Percentiles rank a stretch among this genome's conserved stretches.
Conservation (phyloP, 2,797 vertebrate species). For the Sparus aurata region DNA sequence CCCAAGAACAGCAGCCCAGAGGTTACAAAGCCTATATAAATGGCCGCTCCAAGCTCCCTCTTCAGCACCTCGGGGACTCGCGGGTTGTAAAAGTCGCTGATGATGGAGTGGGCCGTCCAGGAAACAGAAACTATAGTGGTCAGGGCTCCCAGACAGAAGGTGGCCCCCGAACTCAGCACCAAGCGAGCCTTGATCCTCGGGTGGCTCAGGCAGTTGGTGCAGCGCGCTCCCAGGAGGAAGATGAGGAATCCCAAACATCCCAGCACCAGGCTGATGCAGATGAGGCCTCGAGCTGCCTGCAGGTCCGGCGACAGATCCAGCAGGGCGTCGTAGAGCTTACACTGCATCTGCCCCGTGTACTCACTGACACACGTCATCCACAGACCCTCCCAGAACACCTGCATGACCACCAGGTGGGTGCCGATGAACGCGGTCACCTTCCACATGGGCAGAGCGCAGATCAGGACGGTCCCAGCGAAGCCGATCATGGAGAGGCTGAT, state of each 20-base stretch:
- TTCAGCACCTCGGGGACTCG: constrained; percentile 88
- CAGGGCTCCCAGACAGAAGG: constrained; percentile 85
- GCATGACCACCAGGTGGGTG: constrained; percentile 89
- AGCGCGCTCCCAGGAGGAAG: constrained; percentile 85
- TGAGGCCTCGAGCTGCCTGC: constrained; percentile 86
- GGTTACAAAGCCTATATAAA: constrained; percentile 89
- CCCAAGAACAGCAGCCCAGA: constrained; percentile 87
- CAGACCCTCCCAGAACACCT: constrained; percentile 93
- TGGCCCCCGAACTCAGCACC: constrained; percentile 81
- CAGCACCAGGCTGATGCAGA: constrained; percentile 87
- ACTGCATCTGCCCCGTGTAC: constrained; percentile 91
- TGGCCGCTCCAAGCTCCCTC: constrained; percentile 89
- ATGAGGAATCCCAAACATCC: constrained; percentile 85
- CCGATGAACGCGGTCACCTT: constrained; percentile 91
- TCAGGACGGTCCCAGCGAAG: constrained; percentile 87
- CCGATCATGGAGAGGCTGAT: constrained; percentile 86
- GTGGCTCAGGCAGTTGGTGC: constrained; percentile 88
- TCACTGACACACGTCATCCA: constrained; percentile 92
- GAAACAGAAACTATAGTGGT: constrained; percentile 85
- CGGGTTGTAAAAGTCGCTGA: constrained; percentile 91
- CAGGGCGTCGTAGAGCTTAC: constrained; percentile 90
- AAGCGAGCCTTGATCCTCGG: constrained; percentile 79
- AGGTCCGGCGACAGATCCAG: constrained; percentile 89
- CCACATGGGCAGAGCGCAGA: constrained; percentile 92
- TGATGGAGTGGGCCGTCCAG: constrained; percentile 88